Percentiles rank a stretch among this genome's conserved stretches.
These are phyloP conservation scores for Tachysurus fulvidraco DNA, from an alignment of 2,113 vertebrate genomes.

Conservation along the genomic window DNA sequence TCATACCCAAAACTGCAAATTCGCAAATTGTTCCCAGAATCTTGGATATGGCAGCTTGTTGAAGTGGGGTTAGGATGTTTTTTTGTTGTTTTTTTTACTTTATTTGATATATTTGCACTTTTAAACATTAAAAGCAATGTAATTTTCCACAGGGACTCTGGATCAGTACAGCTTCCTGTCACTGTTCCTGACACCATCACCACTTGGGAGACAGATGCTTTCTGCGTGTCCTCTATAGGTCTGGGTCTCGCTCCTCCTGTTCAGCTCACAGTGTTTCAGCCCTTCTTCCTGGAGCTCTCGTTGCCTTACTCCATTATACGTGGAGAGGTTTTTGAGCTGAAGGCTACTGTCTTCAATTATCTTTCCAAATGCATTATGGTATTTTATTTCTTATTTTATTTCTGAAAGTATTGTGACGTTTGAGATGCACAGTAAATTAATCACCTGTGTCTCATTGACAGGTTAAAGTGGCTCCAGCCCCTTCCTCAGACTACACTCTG, in stretches of 20 bases:
- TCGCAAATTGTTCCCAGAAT: constrained; percentile 83
- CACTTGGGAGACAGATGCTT: constrained; percentile 81
- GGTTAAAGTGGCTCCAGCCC: constrained; percentile 67
- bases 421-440: constrained; percentile 19
- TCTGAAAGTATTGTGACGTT: not conserved
- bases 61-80: constrained; percentile 71
- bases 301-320: constrained; percentile 85
- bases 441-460: constrained; percentile 56
- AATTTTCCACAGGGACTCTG: constrained; percentile 57
- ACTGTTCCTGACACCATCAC: constrained; percentile 85
- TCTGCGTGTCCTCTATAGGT: constrained; percentile 80
- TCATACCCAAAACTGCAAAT: constrained; percentile 61
- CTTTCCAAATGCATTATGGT: constrained; percentile 81
- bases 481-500: constrained; percentile 71
- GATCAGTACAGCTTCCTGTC: constrained; percentile 62
- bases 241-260: constrained; percentile 78
- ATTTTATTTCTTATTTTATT: constrained; percentile 32
- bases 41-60: constrained; percentile 84
- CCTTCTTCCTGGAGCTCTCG: constrained; percentile 84
- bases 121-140: not conserved
- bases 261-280: constrained; percentile 79
- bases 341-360: constrained; percentile 84
- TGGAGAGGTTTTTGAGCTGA: constrained; percentile 83
- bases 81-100: not conserved
- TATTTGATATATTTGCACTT: not conserved